Evolutionary conservation across 2,113 vertebrate species (phyloP).

Genomic region (Takifugu bimaculatus): DNA sequence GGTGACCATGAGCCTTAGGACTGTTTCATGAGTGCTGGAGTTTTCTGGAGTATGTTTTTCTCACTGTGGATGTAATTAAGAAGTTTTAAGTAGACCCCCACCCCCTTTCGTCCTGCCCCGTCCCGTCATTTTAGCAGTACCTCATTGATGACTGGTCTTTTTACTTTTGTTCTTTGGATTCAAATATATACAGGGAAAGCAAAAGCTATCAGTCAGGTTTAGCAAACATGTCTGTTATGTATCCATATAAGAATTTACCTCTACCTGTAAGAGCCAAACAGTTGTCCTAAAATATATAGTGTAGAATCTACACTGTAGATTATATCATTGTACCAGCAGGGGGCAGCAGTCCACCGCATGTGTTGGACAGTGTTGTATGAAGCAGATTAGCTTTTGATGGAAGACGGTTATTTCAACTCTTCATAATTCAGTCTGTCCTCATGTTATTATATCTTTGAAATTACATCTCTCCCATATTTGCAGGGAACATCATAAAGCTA

Average conservation of each 20-base stretch:
- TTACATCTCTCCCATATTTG: no score
- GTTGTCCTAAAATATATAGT: no score
- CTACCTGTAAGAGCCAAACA: no score
- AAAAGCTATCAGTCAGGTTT: neutral
- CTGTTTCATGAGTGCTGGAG: neutral
- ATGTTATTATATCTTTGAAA: neutral
- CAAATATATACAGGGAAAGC: neutral
- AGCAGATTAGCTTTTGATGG: neutral
- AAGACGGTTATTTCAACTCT: neutral
- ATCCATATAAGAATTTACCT: neutral
- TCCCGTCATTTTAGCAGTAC: no score
- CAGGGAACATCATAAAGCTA: no score
- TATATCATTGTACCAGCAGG: conserved; percentile 56
- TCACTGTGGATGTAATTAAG: neutral
- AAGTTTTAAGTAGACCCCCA: neutral
- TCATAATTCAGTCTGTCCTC: neutral
- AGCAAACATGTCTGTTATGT: neutral
- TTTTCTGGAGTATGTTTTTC: neutral
- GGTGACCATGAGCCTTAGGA: neutral
- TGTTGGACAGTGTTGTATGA: neutral
- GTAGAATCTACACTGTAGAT: conserved; percentile 17
- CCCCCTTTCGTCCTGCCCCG: no score
- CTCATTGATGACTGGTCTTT: no score
- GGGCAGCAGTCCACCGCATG: conserved; percentile 60
- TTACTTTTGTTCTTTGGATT: neutral